Conservation (phyloP, 2,888 invertebrate genomes). For the Gari tellinella region DNA sequence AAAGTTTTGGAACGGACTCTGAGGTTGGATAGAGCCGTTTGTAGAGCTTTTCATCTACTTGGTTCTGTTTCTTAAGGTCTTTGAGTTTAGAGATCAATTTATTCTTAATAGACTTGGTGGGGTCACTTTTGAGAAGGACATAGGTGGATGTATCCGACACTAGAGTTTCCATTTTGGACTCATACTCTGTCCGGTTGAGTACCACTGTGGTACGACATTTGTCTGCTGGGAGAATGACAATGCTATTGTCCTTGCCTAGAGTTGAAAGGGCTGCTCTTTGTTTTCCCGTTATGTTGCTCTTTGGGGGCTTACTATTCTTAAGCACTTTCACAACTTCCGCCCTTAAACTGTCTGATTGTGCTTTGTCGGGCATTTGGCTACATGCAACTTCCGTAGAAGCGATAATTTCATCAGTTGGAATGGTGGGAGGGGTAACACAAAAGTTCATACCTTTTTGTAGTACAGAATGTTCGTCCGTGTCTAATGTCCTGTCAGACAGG, state of each 20-base stretch:
- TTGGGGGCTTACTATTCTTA: background rate
- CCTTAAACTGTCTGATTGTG: constrained; percentile 2
- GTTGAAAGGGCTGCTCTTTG: no score
- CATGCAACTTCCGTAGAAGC: background rate
- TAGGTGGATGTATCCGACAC: no score
- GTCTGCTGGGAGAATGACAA: no score
- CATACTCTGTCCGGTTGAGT: no score
- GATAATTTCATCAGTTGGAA: constrained; percentile 1
- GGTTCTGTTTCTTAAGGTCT: background rate
- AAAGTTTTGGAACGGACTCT: constrained; percentile 4
- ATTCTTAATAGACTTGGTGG: background rate
- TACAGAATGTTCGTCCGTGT: background rate
- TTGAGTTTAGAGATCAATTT: constrained; percentile 7
- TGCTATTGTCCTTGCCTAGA: no score
- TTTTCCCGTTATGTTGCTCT: no score
- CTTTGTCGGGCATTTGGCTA: background rate
- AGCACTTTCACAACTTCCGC: constrained; percentile 6
- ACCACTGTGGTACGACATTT: no score
- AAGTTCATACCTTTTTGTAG: constrained; percentile 6
- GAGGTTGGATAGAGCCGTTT: constrained; percentile 8
- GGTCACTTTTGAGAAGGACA: no score
- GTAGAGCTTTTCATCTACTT: background rate
- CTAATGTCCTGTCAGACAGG: background rate
- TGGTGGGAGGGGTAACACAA: constrained; percentile 8
- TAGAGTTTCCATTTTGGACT: no score